Evolutionary conservation across 1,140 invertebrate species (phyloP).

Genomic region (Elymnias hypermnestra): DNA sequence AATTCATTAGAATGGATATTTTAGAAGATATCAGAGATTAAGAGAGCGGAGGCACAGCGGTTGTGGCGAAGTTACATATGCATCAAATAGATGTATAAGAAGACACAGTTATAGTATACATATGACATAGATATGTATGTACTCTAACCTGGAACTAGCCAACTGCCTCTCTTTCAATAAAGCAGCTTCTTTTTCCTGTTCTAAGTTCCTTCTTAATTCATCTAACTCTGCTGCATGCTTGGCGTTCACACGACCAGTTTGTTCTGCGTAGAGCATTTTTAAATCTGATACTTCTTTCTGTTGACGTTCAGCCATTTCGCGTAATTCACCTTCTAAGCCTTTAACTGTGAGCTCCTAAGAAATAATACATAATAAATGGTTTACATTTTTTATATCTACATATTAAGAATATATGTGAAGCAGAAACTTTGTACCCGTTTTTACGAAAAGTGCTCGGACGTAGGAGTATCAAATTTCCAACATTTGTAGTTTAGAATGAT

Average conservation of each 20-base stretch:
- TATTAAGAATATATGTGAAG: too few species aligned
- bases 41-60: not conserved
- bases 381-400: too few species aligned
- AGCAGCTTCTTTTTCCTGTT: slow-evolving; percentile 54
- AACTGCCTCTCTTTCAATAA: slow-evolving; percentile 59
- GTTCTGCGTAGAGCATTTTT: slow-evolving; percentile 61
- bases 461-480: too few species aligned
- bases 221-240: slow-evolving; percentile 52
- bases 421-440: too few species aligned
- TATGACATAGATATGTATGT: too few species aligned
- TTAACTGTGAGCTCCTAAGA: slow-evolving; percentile 69
- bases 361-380: not conserved
- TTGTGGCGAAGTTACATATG: too few species aligned
- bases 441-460: too few species aligned
- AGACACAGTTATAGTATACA: too few species aligned
- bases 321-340: slow-evolving; percentile 65
- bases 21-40: too few species aligned
- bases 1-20: too few species aligned
- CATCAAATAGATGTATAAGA: too few species aligned
- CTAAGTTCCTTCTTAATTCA: slow-evolving; percentile 41
- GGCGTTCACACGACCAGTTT: slow-evolving; percentile 37
- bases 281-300: slow-evolving; percentile 61
- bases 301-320: slow-evolving; percentile 68
- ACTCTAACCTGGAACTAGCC: slow-evolving; percentile 51
- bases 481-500: too few species aligned